Base-by-base conservation (phyloP, 2,797 vertebrate genomes). In the Lithobates pipiens region DNA sequence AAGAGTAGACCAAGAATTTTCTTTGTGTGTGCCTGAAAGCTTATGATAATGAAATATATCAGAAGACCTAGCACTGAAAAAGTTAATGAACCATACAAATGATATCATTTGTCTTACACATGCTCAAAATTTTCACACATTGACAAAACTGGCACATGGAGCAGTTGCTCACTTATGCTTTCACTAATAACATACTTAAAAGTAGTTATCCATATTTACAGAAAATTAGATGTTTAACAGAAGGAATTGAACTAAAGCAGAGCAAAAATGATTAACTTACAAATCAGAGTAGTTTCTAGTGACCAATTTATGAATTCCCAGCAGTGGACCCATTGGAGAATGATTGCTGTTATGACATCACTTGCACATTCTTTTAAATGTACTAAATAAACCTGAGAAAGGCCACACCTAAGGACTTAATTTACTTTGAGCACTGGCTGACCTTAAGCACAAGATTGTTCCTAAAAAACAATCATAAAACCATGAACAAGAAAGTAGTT, bases 71-170 rank as follows among this genome's bases (percentile, higher is more conserved):
- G 46, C 50, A 32, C 9, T 69, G 65, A 71, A 80, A 13, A 46
- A 69, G 78, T 71, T 80, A 80, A 80, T 81, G 68, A 81, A 69
- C 68, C 68, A 72, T 81, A 50, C 79, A 81, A 81, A 81, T 81
- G 21, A 81, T 61, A 81, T 81, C 25, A 72, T 72, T 72, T 72
- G 79, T 81, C 68, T 81, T 81, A 50, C 46, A 72, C 67, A 71
- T 57, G 44, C 67, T 71, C 69, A 69, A 70, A 80, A 54, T 71
- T 71, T 39, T 81, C 68, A 72, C 69, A 39, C 50, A 72, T 61
- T 81, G 46, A 36, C 44, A 71, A 54, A 71, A 70, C 68, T 36
- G 76, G 57, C 76, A 78, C n/a, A 21, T 44, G 61, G 36, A 78
- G 61, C n/a, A 67, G 61, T 25, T 27, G 36, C n/a, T 70, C 77